These are phyloP conservation scores for Acrobasis repandana DNA, from an alignment of 2,888 invertebrate genomes.

Conservation along the genomic window DNA sequence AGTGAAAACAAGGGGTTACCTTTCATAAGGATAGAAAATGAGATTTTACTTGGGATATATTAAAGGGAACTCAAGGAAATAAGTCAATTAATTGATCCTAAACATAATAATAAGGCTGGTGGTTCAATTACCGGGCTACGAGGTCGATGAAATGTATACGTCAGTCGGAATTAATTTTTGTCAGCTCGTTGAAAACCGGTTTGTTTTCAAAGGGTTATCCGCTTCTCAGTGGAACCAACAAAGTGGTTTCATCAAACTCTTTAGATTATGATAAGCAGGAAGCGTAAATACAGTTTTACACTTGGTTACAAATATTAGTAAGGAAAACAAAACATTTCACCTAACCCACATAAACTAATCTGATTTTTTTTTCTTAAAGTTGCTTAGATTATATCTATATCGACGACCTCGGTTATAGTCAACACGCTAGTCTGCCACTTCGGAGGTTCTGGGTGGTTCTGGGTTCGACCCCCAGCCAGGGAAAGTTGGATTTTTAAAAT, in stretches of 20 bases:
- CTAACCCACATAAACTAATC: too few species aligned
- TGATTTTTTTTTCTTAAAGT: too few species aligned
- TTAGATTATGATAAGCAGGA: not conserved
- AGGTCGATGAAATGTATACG: not conserved
- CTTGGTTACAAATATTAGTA: not conserved
- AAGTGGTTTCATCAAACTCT: not conserved
- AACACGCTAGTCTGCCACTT: too few species aligned
- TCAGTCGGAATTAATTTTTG: not conserved
- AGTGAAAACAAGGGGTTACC: too few species aligned
- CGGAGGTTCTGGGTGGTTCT: too few species aligned
- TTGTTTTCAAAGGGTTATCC: slow-evolving; percentile 11
- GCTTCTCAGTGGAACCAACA: not conserved
- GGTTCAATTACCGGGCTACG: not conserved
- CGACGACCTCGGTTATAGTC: too few species aligned
- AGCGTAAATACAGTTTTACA: not conserved
- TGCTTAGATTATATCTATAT: too few species aligned
- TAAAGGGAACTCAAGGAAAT: too few species aligned
- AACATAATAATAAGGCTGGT: not conserved
- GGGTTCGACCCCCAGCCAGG: too few species aligned
- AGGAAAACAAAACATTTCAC: not conserved
- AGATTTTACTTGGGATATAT: too few species aligned
- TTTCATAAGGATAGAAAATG: too few species aligned
- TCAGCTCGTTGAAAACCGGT: not conserved
- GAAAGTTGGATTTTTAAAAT: too few species aligned
- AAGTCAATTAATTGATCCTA: not conserved